Percentiles rank a stretch among this genome's conserved stretches.
phyloP scores from a whole-genome alignment of 2,797 vertebrate genomes.

The Sciaenops ocellatus region DNA sequence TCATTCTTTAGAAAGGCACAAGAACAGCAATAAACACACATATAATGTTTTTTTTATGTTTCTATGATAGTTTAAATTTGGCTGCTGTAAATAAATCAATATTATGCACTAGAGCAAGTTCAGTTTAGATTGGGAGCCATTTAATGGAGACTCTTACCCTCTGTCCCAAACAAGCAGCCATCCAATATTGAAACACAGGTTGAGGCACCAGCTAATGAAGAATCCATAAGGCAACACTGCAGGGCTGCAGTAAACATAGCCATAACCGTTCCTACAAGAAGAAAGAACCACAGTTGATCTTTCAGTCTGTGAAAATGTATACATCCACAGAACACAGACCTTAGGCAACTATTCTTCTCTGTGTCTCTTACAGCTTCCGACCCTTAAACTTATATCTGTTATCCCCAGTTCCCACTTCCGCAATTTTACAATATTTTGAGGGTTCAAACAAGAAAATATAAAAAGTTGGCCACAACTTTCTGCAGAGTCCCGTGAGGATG shows the following conservation, averaged over 20 bases:
- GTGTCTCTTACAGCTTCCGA: too few relatives aligned
- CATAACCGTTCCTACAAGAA: constrained; percentile 74
- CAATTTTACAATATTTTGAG: not conserved
- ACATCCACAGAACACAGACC: not conserved
- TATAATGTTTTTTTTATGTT: not conserved
- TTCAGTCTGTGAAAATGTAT: not conserved
- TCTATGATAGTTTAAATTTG: not conserved
- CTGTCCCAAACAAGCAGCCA: constrained; percentile 83
- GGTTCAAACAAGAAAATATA: not conserved
- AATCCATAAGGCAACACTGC: constrained; percentile 82
- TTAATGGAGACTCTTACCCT: constrained; percentile 58
- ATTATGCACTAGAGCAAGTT: not conserved
- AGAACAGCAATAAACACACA: constrained; percentile 7
- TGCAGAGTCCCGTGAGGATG: constrained; percentile 73
- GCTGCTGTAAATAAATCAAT: not conserved
- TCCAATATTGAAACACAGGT: constrained; percentile 77
- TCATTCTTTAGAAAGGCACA: constrained; percentile 72
- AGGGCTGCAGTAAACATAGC: constrained; percentile 83
- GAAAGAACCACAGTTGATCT: not conserved
- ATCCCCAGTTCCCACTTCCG: not conserved
- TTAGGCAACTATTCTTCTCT: not conserved
- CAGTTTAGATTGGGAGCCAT: not conserved
- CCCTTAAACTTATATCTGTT: not conserved
- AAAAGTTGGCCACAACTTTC: constrained; percentile 64
- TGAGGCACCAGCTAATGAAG: constrained; percentile 81